These are phyloP conservation scores for Myiotriccus ornatus DNA, from an alignment of 2,797 vertebrate genomes.

Conservation along the genomic window DNA sequence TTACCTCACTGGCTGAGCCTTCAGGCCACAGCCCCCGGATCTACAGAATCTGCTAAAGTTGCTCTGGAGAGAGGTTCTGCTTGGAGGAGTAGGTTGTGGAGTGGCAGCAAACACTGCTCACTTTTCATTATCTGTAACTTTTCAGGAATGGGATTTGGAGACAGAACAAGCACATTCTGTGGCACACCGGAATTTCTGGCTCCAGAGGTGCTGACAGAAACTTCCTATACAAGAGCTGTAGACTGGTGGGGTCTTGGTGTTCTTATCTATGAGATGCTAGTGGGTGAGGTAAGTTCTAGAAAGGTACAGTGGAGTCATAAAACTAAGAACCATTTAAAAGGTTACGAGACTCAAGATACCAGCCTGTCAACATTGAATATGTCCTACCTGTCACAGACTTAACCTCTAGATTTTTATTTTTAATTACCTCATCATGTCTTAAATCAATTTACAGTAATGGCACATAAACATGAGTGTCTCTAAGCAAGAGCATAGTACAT, in stretches of 20 bases:
- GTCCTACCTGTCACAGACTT: background rate
- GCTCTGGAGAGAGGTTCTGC: background rate
- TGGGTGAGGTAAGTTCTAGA: conserved; percentile 89
- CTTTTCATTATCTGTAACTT: conserved; percentile 44
- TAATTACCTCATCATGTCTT: background rate
- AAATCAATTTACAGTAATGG: background rate
- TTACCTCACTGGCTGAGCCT: background rate
- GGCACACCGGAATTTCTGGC: conserved; percentile 98
- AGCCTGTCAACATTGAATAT: background rate
- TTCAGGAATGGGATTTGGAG: conserved; percentile 97
- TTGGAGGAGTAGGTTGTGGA: background rate
- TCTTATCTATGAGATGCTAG: conserved; percentile 99
- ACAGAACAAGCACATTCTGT: conserved; percentile 97
- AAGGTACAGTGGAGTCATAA: background rate
- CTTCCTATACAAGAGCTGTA: conserved; percentile 95
- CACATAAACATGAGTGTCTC: background rate
- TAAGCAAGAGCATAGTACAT: background rate
- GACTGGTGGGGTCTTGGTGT: conserved; percentile 99
- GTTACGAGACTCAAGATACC: background rate
- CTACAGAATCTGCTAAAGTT: background rate
- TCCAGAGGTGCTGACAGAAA: conserved; percentile 97
- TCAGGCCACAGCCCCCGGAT: background rate
- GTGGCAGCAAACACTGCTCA: background rate
- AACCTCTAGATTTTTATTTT: background rate
- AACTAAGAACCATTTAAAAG: background rate